Evolutionary conservation across 2,888 invertebrate genomes (phyloP), one percentile per base, ranked within the genome.

Genomic region (Morpho helenor): DNA sequence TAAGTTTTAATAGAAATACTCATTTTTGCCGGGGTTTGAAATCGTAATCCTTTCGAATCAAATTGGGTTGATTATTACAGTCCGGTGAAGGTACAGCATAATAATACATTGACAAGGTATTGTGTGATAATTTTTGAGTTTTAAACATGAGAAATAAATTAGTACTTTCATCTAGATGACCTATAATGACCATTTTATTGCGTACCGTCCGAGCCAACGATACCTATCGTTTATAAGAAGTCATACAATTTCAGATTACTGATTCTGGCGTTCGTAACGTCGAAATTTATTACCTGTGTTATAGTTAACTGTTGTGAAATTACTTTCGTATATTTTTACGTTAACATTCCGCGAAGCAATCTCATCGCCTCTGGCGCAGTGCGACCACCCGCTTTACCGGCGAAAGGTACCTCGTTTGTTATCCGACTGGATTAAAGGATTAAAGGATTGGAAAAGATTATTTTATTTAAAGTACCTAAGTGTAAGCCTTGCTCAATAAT

Each of bases 101-200:
- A 57, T 22, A 41, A 43, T 48, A 60, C 52, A 57, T 64, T 61
- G 63, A 64, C 66, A 64, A 52, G 47, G 58, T 63, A 67, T 67
- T 67, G 67, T 69, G 67, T 66, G 65, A 52, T 43, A 57, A 55
- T 50, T 49, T 57, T 23, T 42, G 41, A 50, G 41, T 49, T 50
- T 50, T 59, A 53, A 48, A 47, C 57, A 57, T 55, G 55, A 55
- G 55, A 57, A 57, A 62, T 65, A 66, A 66, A 62, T 65, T 52
- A 60, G 59, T 57, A 49, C 57, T 59, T 60, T 57, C 56, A 64
- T 66, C 65, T 59, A 66, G 65, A 66, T 66, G 65, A 66, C 65
- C 64, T 64, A 61, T 59, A 57, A 62, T 23, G 50, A 43, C 54
- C 58, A 63, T 63, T 62, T 60, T 39, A 52, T 52, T 57, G 60